Evolutionary conservation across 1,140 invertebrate genomes (phyloP), one percentile per base, ranked within the genome.

Genomic region (Bombus vancouverensis): DNA sequence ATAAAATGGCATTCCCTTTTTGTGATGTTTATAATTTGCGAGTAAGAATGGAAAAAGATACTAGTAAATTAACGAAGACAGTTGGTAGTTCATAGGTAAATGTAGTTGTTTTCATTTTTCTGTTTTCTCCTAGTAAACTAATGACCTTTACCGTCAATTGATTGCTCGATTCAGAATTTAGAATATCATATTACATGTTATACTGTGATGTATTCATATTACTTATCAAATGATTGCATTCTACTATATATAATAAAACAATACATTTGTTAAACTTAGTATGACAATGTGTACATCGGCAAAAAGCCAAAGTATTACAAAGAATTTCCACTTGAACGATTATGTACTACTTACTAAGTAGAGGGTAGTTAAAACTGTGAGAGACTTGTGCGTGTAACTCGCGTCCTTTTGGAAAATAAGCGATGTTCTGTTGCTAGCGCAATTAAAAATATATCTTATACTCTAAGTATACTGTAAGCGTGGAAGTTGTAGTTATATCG

Each of bases 191-290:
- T 68, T 77, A 32, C 8, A 62, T 3, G 15, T 70, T 79, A 44
- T 34, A 75, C 85, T 87, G 85, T 87, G 85, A 84, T 87, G 85
- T 87, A 78, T 83, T 87, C 81, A 22, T 65, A 71, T 87, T 78
- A 65, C n/a, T 28, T 57, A 71, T 57, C 59, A 44, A 37, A 70
- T 47, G 57, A 78, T 81, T 78, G 81, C 68, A 87, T 87, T 83
- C 73, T 62, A 53, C 65, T 44, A 39, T 44, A 39, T 62, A 62
- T 39, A 44, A 10, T 32, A 39, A 28, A 62, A 34, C 25, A 37
- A 37, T 72, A 78, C 22, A 65, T 71, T 80, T 37, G 53, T 80
- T 32, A 28, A 84, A 62, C 9, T 37, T 57, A 47, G 12, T 75
- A 32, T 15, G 53, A 71, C 65, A 71, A 53, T 62, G 32, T 73